Base-by-base conservation (phyloP, 2,113 vertebrate species). In the Brienomyrus longianalis region DNA sequence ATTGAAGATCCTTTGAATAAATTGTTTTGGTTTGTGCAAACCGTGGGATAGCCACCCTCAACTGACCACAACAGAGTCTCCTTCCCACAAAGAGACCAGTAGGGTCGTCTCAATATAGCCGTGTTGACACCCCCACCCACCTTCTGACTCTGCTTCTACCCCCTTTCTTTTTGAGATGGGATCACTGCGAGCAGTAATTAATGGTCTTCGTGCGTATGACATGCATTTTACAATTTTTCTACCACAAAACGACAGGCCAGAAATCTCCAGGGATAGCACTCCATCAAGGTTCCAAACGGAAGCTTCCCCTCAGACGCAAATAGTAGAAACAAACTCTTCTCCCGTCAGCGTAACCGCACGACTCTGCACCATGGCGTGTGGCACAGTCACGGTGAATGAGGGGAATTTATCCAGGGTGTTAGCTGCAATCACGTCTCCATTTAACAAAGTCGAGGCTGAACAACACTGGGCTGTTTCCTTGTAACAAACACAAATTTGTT, bases 21-120 rank as follows among this genome's bases (percentile, higher is more conserved):
- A 95, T 94, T 94, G 54, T 66, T 94, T 94, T 94, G 93, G 90
- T 93, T 91, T 92, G 85, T 89, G 88, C 86, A 89, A 35, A 89
- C 87, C 80, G 91, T 90, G 86, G 70, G 92, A 92, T 92, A 93
- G 94, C 90, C 89, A 90, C 91, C 92, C 89, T 52, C 50, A 89
- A 92, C 91, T 85, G 91, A 92, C 92, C 92, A 94, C 94, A 94
- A 93, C 92, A 89, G 93, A 77, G 85, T 91, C 94, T 95, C 94
- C 94, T 94, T 95, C 91, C 94, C 80, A 50, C 86, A 35, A 39
- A 50, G 21, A 11, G 27, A 54, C 85, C 50, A 54, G 23, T 23
- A 45, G 84, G 56, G 83, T 84, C 7, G 10, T 84, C 83, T 84
- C 19, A 84, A 84, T 9, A 84, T 84, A 84, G 83, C 45, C n/a